Conservation (phyloP, 1,140 invertebrate genomes). For the Temnothorax longispinosus region DNA sequence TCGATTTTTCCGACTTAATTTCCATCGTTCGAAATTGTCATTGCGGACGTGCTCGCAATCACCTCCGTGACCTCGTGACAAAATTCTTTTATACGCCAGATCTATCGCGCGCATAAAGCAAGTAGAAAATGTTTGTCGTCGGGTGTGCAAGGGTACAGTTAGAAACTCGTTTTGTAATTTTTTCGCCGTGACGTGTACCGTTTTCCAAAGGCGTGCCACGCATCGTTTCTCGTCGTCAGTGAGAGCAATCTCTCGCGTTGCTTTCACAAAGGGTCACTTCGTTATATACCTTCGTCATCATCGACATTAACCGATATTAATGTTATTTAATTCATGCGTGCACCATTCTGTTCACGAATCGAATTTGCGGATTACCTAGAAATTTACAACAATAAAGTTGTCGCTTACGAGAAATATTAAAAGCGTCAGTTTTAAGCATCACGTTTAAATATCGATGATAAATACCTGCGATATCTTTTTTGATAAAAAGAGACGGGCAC, state of each 20-base stretch:
- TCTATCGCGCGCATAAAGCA: not conserved
- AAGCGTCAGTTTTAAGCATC: not conserved
- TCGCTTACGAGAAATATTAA: not conserved
- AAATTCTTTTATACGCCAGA: not conserved
- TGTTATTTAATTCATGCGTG: not conserved
- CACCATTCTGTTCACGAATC: not conserved
- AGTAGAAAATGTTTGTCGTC: conserved; percentile 60
- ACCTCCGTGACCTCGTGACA: not conserved
- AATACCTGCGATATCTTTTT: not conserved
- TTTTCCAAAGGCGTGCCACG: conserved; percentile 68
- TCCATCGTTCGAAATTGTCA: too few species aligned
- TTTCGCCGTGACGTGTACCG: conserved; percentile 71
- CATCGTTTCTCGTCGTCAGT: not conserved
- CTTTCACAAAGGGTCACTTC: not conserved
- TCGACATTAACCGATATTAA: not conserved
- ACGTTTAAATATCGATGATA: not conserved
- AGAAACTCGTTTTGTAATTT: conserved; percentile 71
- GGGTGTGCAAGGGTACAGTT: conserved; percentile 77
- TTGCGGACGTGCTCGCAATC: not conserved
- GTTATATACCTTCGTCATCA: not conserved
- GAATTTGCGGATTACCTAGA: not conserved
- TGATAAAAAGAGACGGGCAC: not conserved
- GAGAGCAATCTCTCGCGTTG: conserved; percentile 26
- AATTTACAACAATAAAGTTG: not conserved
- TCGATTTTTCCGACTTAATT: not conserved